Evolutionary conservation across 1,140 invertebrate genomes (phyloP).

Genomic region (Cepaea nemoralis): DNA sequence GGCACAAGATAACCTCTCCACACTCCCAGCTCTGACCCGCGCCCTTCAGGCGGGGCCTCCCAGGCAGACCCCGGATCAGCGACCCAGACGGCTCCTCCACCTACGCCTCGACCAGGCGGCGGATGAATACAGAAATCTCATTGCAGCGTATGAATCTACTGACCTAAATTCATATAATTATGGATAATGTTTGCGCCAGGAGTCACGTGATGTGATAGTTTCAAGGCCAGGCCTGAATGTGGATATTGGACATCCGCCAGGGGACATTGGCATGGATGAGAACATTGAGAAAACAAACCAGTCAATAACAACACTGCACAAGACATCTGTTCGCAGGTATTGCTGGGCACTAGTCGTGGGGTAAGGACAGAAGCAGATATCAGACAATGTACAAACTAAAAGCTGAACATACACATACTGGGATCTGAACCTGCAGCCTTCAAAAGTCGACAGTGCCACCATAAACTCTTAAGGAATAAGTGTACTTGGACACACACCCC

Average conservation of each 20-base stretch:
- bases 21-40: not conserved
- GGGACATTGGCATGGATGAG: not conserved
- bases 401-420: too few species aligned
- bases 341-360: too few species aligned
- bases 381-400: too few species aligned
- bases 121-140: constrained; percentile 1
- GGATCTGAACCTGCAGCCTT: too few species aligned
- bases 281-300: constrained; percentile 3
- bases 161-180: constrained; percentile 12
- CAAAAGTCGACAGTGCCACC: too few species aligned
- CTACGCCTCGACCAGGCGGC: not conserved
- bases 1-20: too few species aligned
- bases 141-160: constrained; percentile 10
- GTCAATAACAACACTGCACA: too few species aligned
- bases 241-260: not conserved
- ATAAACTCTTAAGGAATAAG: too few species aligned
- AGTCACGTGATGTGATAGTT: not conserved
- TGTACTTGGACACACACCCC: too few species aligned
- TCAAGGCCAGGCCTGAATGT: not conserved
- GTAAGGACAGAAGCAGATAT: too few species aligned
- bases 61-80: constrained; percentile 4
- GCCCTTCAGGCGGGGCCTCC: not conserved
- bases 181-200: not conserved
- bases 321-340: too few species aligned
- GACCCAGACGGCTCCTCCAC: constrained; percentile 20